Evolutionary conservation across 92 coral and sea anemone genomes (phyloP), one percentile per base, ranked within the genome.

Genomic region (Paragorgia papillata): DNA sequence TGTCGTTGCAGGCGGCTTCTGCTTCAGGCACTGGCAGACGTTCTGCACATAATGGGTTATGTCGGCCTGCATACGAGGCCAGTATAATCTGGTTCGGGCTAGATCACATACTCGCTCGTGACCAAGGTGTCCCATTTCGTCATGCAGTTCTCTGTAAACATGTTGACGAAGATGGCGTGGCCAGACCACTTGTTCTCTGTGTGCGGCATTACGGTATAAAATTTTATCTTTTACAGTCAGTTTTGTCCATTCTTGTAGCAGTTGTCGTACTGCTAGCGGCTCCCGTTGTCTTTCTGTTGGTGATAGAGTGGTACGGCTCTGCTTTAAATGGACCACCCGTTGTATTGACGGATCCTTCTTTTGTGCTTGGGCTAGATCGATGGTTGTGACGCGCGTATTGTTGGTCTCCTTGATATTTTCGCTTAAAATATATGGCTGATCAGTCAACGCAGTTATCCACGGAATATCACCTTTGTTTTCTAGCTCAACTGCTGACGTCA

Each of bases 401-500:
- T 28, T 8, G 28, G 10, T 3, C 33, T 14, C 62, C 62, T 22
- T 22, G 33, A 56, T 22, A 22, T 56, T 8, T 2, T 56, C 33
- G 17, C 28, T 15, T 7, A 56, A 56, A 56, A 56, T 28, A 22
- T 56, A 29, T 56, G 60, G 17, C 13, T 74, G 56, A 21, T 76
- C 83, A 21, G 83, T 39, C 53, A 83, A 10, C 0, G 83, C 69
- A 32, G 77, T 67, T 43, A 76, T 4, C 88, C 80, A 84, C 44
- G 73, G 55, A 13, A 67, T 29, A 10, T 81, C 70, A 28, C 61
- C 82, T 34, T 75, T 53, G 20, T 71, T 69, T 68, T 83, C 83
- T 18, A 43, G 15, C 56, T 68, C 73, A 32, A 54, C 73, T 17
- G 79, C 75, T 62, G 79, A 84, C 27, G 61, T 53, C 25, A 67